A percentile compares a stretch with the other conserved stretches of the same genome.
These are phyloP conservation scores for Taphrorychus bicolor DNA, from an alignment of 2,888 invertebrate genomes.

Conservation along the genomic window DNA sequence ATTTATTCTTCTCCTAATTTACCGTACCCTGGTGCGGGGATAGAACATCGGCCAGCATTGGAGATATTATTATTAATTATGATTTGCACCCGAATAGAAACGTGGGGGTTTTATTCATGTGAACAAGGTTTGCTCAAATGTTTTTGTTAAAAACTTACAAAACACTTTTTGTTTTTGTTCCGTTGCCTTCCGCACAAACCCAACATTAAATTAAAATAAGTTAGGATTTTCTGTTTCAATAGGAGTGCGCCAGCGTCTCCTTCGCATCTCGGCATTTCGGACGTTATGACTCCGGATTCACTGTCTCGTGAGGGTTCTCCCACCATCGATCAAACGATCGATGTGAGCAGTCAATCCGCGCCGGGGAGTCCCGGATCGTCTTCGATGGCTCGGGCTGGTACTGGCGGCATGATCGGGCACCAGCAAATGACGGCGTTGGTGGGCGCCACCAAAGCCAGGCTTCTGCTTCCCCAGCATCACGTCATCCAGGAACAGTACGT, in stretches of 20 bases:
- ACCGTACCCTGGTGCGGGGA: no score
- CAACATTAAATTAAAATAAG: no score
- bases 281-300: conserved; percentile 83
- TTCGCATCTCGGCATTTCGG: conserved; percentile 87
- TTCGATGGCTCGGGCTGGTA: conserved; percentile 58
- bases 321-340: conserved; percentile 72
- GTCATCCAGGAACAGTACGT: conserved; percentile 26
- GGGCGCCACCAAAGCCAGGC: conserved; percentile 60
- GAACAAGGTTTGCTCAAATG: no score
- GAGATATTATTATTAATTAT: no score
- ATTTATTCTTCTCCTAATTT: no score
- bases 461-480: conserved; percentile 64
- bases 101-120: no score
- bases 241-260: conserved; percentile 96
- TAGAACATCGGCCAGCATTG: no score
- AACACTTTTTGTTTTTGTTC: no score
- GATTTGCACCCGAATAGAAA: no score
- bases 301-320: conserved; percentile 93
- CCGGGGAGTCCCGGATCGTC: conserved; percentile 56
- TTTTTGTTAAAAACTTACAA: no score
- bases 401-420: conserved; percentile 59
- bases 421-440: conserved; percentile 62
- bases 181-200: no score
- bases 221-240: conserved; percentile 4
- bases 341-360: conserved; percentile 61